These are phyloP conservation scores for Leptinotarsa texana DNA, from an alignment of 1,140 invertebrate genomes.

Conservation along the genomic window DNA sequence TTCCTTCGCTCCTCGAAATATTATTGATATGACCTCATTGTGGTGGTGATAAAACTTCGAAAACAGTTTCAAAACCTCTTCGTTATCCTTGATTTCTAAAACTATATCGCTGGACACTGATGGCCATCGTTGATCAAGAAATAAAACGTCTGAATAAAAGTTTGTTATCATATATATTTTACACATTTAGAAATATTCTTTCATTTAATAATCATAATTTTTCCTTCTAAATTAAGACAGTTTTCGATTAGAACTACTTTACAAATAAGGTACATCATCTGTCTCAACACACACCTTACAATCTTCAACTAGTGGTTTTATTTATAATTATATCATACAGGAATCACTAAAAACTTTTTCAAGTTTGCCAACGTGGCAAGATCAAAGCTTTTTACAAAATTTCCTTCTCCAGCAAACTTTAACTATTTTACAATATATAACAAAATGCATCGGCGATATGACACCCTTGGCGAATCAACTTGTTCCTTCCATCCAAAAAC, in stretches of 20 bases:
- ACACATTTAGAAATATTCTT: constrained; percentile 51
- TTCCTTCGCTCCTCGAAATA: too few species aligned
- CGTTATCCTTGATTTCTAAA: too few species aligned
- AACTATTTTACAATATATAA: constrained; percentile 9
- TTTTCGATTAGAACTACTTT: constrained; percentile 49
- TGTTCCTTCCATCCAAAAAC: neutral
- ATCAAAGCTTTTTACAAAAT: constrained; percentile 19
- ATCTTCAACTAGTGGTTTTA: constrained; percentile 46
- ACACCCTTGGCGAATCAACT: neutral
- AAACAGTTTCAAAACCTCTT: too few species aligned
- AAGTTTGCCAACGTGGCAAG: constrained; percentile 21
- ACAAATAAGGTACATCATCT: constrained; percentile 53
- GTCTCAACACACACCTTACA: constrained; percentile 47
- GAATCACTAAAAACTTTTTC: constrained; percentile 43
- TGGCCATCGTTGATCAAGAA: neutral
- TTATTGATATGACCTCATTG: too few species aligned
- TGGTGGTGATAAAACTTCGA: too few species aligned
- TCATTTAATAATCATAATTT: constrained; percentile 48
- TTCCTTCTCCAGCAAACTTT: constrained; percentile 7
- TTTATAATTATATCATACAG: constrained; percentile 47
- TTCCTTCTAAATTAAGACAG: constrained; percentile 45
- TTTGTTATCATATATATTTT: constrained; percentile 50
- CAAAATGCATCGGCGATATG: neutral
- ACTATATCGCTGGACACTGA: too few species aligned
- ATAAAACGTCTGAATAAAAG: constrained; percentile 17